These are phyloP conservation scores for Clytia hemisphaerica DNA, from an alignment of 30 jellyfish, hydroid and myxozoan genomes.

Conservation along the genomic window DNA sequence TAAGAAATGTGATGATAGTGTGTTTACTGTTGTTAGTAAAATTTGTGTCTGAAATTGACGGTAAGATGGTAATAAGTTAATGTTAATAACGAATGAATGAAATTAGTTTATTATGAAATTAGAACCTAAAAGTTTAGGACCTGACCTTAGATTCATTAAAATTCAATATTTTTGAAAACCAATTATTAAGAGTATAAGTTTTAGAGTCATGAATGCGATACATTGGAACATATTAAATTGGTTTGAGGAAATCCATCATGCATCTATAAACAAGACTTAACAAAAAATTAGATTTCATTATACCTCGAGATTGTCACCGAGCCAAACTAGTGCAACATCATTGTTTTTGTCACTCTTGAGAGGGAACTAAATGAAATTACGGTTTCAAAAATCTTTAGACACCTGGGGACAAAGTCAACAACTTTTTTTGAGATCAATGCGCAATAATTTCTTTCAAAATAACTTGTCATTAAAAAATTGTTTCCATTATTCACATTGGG, in stretches of 20 bases:
- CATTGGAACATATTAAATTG: background rate
- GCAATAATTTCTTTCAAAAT: too few relatives aligned
- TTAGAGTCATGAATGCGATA: too few relatives aligned
- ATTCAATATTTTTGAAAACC: too few relatives aligned
- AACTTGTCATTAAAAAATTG: too few relatives aligned
- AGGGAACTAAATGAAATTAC: constrained; percentile 51
- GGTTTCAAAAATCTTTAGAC: too few relatives aligned
- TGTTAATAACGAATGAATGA: background rate
- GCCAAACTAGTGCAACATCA: constrained; percentile 65
- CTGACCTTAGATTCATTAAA: too few relatives aligned
- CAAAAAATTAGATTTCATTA: background rate
- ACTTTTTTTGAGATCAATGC: too few relatives aligned
- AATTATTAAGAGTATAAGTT: too few relatives aligned
- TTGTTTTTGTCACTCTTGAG: constrained; percentile 58
- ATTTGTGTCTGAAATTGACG: constrained; percentile 49
- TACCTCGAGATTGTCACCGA: constrained; percentile 65
- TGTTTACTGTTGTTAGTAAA: constrained; percentile 71
- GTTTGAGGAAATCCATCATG: background rate
- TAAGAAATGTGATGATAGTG: constrained; percentile 9
- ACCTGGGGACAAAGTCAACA: too few relatives aligned
- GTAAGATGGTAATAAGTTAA: background rate
- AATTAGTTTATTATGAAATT: too few relatives aligned
- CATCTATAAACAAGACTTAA: background rate
- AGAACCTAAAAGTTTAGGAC: too few relatives aligned
- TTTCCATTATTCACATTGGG: too few relatives aligned